Percentiles rank a stretch among this genome's conserved stretches.
These are phyloP conservation scores for Lochmaea capreae DNA, from an alignment of 2,888 invertebrate genomes.

Conservation along the genomic window DNA sequence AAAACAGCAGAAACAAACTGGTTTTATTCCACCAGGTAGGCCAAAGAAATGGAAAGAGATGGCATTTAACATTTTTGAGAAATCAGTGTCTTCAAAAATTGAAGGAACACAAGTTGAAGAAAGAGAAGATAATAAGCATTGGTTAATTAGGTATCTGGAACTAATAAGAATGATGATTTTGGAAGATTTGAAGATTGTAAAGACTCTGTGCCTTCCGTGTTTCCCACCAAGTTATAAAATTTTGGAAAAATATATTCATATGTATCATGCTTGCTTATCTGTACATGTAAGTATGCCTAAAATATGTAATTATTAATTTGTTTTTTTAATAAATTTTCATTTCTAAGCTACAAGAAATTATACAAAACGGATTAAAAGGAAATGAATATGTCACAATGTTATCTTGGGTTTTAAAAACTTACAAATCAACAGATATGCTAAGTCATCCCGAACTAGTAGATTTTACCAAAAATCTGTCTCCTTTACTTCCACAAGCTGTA, in stretches of 20 bases:
- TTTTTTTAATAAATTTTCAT: conserved; percentile 2
- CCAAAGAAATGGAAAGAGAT: conserved; percentile 92
- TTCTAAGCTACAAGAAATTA: conserved; percentile 83
- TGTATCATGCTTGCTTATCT: conserved; percentile 93
- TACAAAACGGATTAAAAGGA: conserved; percentile 89
- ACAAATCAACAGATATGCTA: conserved; percentile 89
- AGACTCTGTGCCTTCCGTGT: conserved; percentile 90
- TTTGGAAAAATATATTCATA: conserved; percentile 87
- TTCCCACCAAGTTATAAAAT: conserved; percentile 97
- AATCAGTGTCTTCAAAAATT: conserved; percentile 84
- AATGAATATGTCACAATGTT: conserved; percentile 96
- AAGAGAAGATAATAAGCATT: conserved; percentile 89
- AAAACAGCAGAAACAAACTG: conserved; percentile 81
- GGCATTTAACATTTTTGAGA: conserved; percentile 84
- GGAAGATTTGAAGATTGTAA: conserved; percentile 92
- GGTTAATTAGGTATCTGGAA: conserved; percentile 95
- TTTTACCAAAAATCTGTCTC: conserved; percentile 71
- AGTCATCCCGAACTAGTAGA: conserved; percentile 80
- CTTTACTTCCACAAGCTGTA: conserved; percentile 80
- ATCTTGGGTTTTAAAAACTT: conserved; percentile 93
- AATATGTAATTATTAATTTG: not conserved
- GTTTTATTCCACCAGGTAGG: conserved; percentile 93
- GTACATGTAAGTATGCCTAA: conserved; percentile 71
- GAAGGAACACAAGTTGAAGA: conserved; percentile 97
- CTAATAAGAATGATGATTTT: conserved; percentile 84